phyloP scores from a whole-genome alignment of 2,888 invertebrate genomes.

The Ectropis crepuscularia region DNA sequence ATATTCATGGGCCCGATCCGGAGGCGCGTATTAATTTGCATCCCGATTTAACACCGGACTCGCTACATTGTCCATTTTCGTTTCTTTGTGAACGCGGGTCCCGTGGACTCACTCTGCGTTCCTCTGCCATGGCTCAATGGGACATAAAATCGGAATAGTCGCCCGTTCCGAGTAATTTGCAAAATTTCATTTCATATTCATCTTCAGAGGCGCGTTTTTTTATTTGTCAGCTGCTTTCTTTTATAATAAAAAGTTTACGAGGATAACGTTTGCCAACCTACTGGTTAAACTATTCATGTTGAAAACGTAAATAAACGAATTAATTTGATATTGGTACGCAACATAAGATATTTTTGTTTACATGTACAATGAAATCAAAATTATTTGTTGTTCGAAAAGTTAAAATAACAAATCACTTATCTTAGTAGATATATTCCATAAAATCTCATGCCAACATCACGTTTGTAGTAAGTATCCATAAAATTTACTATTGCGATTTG shows the following conservation, averaged over 20 bases:
- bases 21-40: constrained; percentile 83
- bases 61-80: constrained; percentile 72
- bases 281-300: constrained; percentile 12
- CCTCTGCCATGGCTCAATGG: constrained; percentile 57
- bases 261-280: constrained; percentile 12
- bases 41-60: constrained; percentile 69
- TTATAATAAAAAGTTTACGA: constrained; percentile 29
- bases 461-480: constrained; percentile 28
- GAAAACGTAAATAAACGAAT: constrained; percentile 17
- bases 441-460: constrained; percentile 20
- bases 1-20: constrained; percentile 79
- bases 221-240: constrained; percentile 21
- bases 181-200: constrained; percentile 33
- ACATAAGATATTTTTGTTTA: not conserved
- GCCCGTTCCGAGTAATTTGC: constrained; percentile 45
- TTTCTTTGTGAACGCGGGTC: constrained; percentile 59
- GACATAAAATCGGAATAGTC: constrained; percentile 58
- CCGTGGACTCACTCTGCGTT: constrained; percentile 49
- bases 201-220: constrained; percentile 23
- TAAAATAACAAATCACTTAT: not conserved
- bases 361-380: constrained; percentile 1
- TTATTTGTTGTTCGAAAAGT: not conserved
- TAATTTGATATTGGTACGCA: constrained; percentile 1
- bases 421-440: not conserved
- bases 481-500: constrained; percentile 33